Conservation (phyloP, 2,797 vertebrate genomes). For the Centropyge bicolor region DNA sequence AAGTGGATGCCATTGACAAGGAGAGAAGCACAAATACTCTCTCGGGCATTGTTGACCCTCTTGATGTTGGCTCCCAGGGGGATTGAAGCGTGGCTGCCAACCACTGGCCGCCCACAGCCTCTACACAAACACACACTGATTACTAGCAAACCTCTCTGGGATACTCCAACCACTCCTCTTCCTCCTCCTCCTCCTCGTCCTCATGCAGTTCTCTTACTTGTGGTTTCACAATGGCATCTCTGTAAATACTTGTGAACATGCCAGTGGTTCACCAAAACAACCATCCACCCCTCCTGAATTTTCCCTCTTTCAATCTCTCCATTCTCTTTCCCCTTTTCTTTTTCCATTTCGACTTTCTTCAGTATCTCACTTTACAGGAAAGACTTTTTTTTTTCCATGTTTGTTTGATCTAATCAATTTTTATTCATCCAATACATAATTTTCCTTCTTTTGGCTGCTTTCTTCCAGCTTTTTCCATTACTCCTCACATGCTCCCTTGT, state of each 20-base stretch:
- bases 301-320: neutral
- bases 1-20: constrained; percentile 45
- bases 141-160: constrained; percentile 29
- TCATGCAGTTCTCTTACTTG: neutral
- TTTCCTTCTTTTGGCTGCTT: neutral
- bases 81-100: constrained; percentile 64
- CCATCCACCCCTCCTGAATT: neutral
- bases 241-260: constrained; percentile 1
- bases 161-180: neutral
- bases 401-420: neutral
- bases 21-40: constrained; percentile 58
- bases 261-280: constrained; percentile 13
- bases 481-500: neutral
- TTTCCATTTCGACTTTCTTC: neutral
- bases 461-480: neutral
- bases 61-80: constrained; percentile 64
- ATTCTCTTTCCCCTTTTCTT: neutral
- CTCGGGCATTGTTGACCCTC: constrained; percentile 72
- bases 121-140: constrained; percentile 33
- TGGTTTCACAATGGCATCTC: constrained; percentile 32
- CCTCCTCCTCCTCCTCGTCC: neutral
- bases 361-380: neutral
- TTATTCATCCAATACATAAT: neutral
- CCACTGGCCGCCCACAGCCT: constrained; percentile 33
- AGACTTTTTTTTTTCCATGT: neutral